Conservation (phyloP, 2,888 invertebrate genomes). For the Ophion obscuratus region DNA sequence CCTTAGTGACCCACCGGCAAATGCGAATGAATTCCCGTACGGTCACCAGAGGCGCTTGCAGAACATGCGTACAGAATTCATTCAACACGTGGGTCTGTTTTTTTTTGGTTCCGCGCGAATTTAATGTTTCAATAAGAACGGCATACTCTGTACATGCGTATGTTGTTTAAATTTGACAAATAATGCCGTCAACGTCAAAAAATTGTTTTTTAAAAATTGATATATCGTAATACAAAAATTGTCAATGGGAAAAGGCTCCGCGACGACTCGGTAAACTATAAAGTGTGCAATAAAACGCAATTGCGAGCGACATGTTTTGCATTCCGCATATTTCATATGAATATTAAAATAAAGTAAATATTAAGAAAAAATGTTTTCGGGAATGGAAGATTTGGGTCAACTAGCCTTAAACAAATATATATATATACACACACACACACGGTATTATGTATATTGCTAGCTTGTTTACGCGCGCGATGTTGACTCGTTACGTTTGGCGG, state of each 20-base stretch:
- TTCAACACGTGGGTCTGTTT: not conserved
- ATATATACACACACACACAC: not conserved
- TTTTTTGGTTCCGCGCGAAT: not conserved
- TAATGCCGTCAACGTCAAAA: not conserved
- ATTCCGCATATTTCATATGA: not conserved
- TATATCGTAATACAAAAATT: not conserved
- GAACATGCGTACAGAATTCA: not conserved
- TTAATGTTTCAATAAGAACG: not conserved
- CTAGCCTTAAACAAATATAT: not conserved
- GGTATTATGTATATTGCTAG: not conserved
- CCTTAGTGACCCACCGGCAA: not conserved
- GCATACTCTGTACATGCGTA: not conserved
- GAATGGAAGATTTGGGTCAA: not conserved
- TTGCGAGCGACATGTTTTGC: not conserved
- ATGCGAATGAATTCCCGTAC: not conserved
- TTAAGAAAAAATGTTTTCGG: not conserved
- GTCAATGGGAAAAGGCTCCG: not conserved
- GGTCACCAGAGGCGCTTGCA: not conserved
- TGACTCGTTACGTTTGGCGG: slow-evolving; percentile 35
- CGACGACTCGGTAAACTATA: not conserved
- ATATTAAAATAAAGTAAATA: slow-evolving; percentile 1
- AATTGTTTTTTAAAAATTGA: too few relatives aligned
- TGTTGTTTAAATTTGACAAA: not conserved
- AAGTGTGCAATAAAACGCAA: not conserved
- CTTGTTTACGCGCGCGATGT: slow-evolving; percentile 26